Conservation (phyloP, 2,797 vertebrate genomes). For the Oceanodroma leucorhoa region DNA sequence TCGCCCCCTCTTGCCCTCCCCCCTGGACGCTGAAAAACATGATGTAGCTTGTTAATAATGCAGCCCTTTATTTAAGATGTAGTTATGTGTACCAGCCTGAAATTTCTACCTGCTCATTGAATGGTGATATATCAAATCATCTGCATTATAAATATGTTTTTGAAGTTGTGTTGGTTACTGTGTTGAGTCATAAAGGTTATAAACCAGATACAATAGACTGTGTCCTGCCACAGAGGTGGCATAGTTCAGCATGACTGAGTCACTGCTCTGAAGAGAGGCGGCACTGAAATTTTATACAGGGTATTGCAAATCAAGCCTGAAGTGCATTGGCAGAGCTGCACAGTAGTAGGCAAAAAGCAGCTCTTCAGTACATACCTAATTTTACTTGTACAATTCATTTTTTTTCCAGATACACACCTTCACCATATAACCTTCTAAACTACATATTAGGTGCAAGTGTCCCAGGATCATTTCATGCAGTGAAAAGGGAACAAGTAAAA, state of each 20-base stretch:
- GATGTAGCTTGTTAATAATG: background rate
- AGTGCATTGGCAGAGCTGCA: conserved; percentile 13
- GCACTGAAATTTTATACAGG: background rate
- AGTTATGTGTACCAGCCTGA: background rate
- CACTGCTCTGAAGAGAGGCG: background rate
- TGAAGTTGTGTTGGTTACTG: background rate
- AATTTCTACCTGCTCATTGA: background rate
- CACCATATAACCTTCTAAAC: background rate
- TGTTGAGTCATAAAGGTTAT: conserved; percentile 35
- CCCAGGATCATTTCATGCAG: background rate
- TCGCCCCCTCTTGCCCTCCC: background rate
- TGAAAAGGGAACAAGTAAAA: background rate
- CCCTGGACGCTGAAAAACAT: background rate
- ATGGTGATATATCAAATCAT: background rate
- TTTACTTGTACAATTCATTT: background rate
- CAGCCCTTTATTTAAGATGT: background rate
- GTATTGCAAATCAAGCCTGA: conserved; percentile 22
- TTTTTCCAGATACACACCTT: background rate
- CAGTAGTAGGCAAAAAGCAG: background rate
- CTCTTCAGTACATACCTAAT: background rate
- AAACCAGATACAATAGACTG: background rate
- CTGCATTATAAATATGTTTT: background rate
- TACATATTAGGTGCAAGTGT: background rate
- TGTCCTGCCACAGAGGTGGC: conserved; percentile 6
- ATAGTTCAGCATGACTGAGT: conserved; percentile 21